Evolutionary conservation across 53 echinoderm and acorn worm genomes (phyloP), one percentile per base, ranked within the genome.

Genomic region (Holothuria leucospilota): DNA sequence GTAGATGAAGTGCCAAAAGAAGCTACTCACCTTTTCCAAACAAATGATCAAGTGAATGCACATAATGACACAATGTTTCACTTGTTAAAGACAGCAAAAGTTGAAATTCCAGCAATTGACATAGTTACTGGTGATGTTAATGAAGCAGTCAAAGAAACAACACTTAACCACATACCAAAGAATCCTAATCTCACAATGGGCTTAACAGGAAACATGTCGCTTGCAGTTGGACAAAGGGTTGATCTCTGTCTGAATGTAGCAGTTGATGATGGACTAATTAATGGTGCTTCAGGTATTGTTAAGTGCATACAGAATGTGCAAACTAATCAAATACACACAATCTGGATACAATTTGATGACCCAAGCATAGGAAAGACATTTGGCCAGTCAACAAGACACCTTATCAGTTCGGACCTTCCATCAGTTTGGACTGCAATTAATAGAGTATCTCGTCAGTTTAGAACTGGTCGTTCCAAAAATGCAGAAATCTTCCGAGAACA

Each of bases 311-410:
- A 75, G 25, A 75, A 75, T 75, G 16, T 51, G 21, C 52, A 77
- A 26, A n/a, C 21, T 61, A 62, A 81, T 62, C 29, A 81, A 81
- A 62, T 81, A 8, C 62, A 34, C 39, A 61, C 63, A 14, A 39
- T 81, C 27, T 81, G 81, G 81, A 81, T 81, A 81, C 29, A 81
- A 27, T 81, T 81, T 81, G 81, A 81, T 81, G 81, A 81, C 62
- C 6, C 30, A 13, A 81, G 39, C 40, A 29, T 28, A 62, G 81
- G 81, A 23, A 81, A 81, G 39, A 34, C 61, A 2, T 20, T 21
- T 14, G 0, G 63, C 0, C 6, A 34, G 10, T 20, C 39, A 9
- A 60, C 21, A 25, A 68, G 26, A 68, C 30, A 68, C 23, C 26
- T 68, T 6, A 13, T 68, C 68, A n/a, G 13, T 68, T 20, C 6